Conservation (phyloP, 2,113 vertebrate genomes). For the Malurus cyaneus region DNA sequence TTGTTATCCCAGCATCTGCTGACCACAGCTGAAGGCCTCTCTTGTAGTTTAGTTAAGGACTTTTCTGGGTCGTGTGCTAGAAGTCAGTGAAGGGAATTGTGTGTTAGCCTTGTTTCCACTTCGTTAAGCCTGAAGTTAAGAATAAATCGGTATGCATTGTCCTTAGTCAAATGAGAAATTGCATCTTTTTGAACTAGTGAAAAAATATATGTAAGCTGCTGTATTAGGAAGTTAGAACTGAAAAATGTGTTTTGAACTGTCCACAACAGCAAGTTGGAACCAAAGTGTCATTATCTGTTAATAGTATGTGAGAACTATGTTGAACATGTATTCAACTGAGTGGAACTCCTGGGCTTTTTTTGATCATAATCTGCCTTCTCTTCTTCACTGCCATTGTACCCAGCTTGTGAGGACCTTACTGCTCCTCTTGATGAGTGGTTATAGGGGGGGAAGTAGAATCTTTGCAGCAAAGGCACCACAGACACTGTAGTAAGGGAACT, state of each 20-base stretch:
- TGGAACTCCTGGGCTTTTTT: not conserved
- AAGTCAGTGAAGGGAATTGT: not conserved
- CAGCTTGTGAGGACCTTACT: not conserved
- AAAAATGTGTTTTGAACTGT: not conserved
- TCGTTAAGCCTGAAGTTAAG: not conserved
- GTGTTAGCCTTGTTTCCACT: not conserved
- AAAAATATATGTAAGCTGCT: not conserved
- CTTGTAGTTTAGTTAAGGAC: not conserved
- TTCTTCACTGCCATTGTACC: not conserved
- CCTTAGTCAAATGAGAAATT: not conserved
- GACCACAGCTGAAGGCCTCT: not conserved
- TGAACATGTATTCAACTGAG: not conserved
- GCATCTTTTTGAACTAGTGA: not conserved
- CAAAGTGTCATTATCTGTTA: fast-evolving
- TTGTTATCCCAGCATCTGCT: not conserved
- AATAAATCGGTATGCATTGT: fast-evolving
- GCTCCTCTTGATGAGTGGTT: not conserved
- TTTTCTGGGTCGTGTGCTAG: not conserved
- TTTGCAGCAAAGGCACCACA: not conserved
- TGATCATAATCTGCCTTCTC: not conserved
- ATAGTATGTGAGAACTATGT: fast-evolving
- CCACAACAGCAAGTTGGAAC: not conserved
- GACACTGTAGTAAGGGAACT: not conserved
- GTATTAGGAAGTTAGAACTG: not conserved
- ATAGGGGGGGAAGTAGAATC: not conserved